phyloP scores from a whole-genome alignment of 2,797 vertebrate species.

The Sciurus carolinensis region DNA sequence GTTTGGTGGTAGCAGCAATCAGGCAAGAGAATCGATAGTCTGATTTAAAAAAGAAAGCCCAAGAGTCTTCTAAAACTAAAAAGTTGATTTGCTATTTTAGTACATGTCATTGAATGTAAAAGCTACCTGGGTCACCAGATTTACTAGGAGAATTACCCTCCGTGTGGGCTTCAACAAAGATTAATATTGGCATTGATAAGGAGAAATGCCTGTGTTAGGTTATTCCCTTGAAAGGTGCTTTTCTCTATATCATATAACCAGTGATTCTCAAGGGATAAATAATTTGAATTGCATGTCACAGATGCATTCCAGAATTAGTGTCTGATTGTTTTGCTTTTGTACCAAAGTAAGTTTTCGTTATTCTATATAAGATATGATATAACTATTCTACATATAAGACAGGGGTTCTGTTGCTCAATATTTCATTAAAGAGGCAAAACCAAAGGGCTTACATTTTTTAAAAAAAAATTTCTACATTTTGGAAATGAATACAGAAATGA shows the following conservation, averaged over 20 bases:
- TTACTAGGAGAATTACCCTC: constrained; percentile 83
- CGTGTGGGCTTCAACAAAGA: constrained; percentile 77
- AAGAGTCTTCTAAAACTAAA: constrained; percentile 87
- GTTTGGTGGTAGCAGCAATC: constrained; percentile 56
- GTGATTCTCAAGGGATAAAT: constrained; percentile 77
- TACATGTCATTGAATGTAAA: constrained; percentile 84
- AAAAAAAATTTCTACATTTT: neutral
- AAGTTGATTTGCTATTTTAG: constrained; percentile 88
- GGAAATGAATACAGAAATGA: neutral
- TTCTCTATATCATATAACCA: constrained; percentile 68
- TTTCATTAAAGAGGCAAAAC: constrained; percentile 30
- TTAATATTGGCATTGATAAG: constrained; percentile 78
- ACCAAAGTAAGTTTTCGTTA: constrained; percentile 23
- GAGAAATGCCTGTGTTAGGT: constrained; percentile 75
- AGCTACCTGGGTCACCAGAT: constrained; percentile 80
- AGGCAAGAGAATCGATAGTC: constrained; percentile 86
- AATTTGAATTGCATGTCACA: constrained; percentile 54
- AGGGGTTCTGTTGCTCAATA: neutral
- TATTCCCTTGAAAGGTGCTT: constrained; percentile 73
- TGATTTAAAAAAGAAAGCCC: constrained; percentile 88
- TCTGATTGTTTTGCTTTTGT: constrained; percentile 49
- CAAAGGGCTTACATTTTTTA: neutral
- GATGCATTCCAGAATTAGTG: constrained; percentile 68
- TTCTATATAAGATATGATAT: constrained; percentile 14
- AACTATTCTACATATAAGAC: neutral